phyloP scores from a whole-genome alignment of 2,888 invertebrate genomes.

The Conistra vaccinii region DNA sequence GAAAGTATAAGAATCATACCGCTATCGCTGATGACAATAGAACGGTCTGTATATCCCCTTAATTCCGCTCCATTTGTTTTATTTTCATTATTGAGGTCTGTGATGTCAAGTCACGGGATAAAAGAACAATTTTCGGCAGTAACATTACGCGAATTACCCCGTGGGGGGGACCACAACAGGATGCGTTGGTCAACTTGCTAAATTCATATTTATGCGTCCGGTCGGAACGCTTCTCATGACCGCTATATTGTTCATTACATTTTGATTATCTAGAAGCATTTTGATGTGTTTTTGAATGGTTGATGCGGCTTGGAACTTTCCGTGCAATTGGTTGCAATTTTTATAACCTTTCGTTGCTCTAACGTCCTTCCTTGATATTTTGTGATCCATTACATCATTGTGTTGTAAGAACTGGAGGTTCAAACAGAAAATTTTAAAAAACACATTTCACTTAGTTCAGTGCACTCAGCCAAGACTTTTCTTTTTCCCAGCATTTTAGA shows the following conservation, averaged over 20 bases:
- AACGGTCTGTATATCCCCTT: slow-evolving; percentile 36
- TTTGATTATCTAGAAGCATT: slow-evolving; percentile 58
- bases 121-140: slow-evolving; percentile 69
- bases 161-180: slow-evolving; percentile 69
- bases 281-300: slow-evolving; percentile 53
- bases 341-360: slow-evolving; percentile 6
- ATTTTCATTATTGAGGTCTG: slow-evolving; percentile 46
- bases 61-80: slow-evolving; percentile 45
- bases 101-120: slow-evolving; percentile 59
- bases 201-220: slow-evolving; percentile 88
- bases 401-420: neutral
- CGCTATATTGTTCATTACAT: slow-evolving; percentile 60
- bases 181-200: slow-evolving; percentile 80
- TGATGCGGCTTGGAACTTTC: slow-evolving; percentile 29
- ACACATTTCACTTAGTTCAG: slow-evolving; percentile 15
- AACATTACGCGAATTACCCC: slow-evolving; percentile 69
- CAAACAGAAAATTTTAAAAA: neutral
- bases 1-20: slow-evolving; percentile 26
- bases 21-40: slow-evolving; percentile 31
- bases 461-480: slow-evolving; percentile 8
- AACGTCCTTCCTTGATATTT: slow-evolving; percentile 8
- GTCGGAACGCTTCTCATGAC: slow-evolving; percentile 62
- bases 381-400: neutral
- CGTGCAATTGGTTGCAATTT: slow-evolving; percentile 29
- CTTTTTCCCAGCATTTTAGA: neutral